A percentile compares a stretch with the other conserved stretches of the same genome.
Evolutionary conservation across 2,888 invertebrate species (phyloP).

Genomic region (Epicampocera succincta): DNA sequence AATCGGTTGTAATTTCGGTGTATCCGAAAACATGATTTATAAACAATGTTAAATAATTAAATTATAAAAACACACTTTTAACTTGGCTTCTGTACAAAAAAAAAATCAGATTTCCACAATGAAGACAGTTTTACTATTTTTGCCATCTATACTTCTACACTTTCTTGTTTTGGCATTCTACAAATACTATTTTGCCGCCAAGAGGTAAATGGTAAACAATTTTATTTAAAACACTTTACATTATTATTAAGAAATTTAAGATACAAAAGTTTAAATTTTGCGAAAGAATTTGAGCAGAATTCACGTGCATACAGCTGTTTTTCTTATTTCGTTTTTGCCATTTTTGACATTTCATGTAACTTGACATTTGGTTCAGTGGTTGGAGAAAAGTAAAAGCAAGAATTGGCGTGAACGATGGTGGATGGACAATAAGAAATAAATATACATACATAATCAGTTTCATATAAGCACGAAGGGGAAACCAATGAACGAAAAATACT

Average conservation of each 20-base stretch:
- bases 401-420: neutral
- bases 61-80: constrained; percentile 7
- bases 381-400: constrained; percentile 15
- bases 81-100: neutral
- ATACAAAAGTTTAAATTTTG: constrained; percentile 40
- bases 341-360: constrained; percentile 61
- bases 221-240: neutral
- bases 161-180: constrained; percentile 1
- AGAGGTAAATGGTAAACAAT: neutral
- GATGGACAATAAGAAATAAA: neutral
- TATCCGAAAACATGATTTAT: constrained; percentile 66
- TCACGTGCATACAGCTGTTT: constrained; percentile 51
- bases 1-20: constrained; percentile 70
- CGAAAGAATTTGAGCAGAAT: constrained; percentile 30
- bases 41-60: neutral
- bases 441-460: too few species aligned
- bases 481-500: neutral
- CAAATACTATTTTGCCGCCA: neutral
- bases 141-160: too few species aligned
- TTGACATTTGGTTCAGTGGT: constrained; percentile 41
- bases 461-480: too few species aligned
- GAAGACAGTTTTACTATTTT: neutral
- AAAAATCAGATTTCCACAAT: neutral
- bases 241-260: constrained; percentile 22
- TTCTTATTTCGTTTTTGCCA: neutral